Evolutionary conservation across 2,888 invertebrate species (phyloP).

Genomic region (Parthenolecanium corni): DNA sequence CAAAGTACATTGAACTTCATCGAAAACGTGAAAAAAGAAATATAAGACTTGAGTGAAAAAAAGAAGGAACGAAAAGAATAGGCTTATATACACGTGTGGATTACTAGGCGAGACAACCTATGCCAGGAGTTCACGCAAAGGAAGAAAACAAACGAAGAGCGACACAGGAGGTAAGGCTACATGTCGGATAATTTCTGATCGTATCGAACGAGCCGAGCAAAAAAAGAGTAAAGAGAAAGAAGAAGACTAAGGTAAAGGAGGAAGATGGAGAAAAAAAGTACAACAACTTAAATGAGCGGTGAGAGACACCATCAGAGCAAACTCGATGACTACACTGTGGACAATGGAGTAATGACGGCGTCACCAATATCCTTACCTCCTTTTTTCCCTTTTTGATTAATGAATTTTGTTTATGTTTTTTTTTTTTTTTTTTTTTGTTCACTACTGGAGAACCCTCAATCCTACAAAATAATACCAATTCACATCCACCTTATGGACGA

Average conservation of each 20-base stretch:
- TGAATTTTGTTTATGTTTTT: background rate
- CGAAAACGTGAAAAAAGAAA: background rate
- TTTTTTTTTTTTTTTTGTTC: too few species aligned
- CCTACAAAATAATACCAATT: too few species aligned
- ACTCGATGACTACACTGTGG: conserved; percentile 6
- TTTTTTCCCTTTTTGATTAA: conserved; percentile 7
- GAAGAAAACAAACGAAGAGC: conserved; percentile 18
- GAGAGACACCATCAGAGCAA: background rate
- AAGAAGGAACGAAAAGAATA: conserved; percentile 5
- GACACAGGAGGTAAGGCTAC: conserved; percentile 19
- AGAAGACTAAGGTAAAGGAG: too few species aligned
- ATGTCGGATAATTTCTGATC: conserved; percentile 17
- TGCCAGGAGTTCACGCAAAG: conserved; percentile 16
- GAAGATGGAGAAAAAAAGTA: too few species aligned
- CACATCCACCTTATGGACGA: too few species aligned
- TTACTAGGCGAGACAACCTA: conserved; percentile 7
- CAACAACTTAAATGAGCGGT: too few species aligned
- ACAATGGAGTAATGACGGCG: conserved; percentile 12
- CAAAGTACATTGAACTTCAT: conserved; percentile 12
- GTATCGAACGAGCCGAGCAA: background rate
- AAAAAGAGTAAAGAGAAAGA: background rate
- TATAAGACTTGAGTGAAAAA: conserved; percentile 6
- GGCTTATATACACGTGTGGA: conserved; percentile 9
- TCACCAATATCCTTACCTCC: background rate
- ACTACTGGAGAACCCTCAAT: too few species aligned